A percentile compares a stretch with the other conserved stretches of the same genome.
These are phyloP conservation scores for Idaea biselata DNA, from an alignment of 2,888 invertebrate species.

Conservation along the genomic window DNA sequence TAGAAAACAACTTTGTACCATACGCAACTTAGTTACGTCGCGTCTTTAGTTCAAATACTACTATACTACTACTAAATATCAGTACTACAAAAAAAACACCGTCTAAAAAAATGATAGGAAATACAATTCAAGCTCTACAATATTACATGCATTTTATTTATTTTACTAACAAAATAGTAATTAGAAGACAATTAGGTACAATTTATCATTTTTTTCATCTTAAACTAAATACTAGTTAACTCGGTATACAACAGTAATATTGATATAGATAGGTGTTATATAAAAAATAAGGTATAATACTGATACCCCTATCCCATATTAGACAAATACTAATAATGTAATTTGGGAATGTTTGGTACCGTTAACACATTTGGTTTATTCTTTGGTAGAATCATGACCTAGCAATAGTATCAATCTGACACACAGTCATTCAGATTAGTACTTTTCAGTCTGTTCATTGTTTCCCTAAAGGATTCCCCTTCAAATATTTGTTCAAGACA, in stretches of 20 bases:
- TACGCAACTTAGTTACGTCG: too few relatives aligned
- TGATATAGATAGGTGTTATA: not conserved
- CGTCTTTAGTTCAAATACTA: too few relatives aligned
- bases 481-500: slow-evolving; percentile 54
- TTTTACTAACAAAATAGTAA: not conserved
- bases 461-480: slow-evolving; percentile 23
- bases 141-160: too few relatives aligned
- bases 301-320: not conserved
- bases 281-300: not conserved
- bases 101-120: too few relatives aligned
- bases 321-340: not conserved
- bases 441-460: slow-evolving; percentile 32
- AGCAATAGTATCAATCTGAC: too few relatives aligned
- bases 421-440: slow-evolving; percentile 21
- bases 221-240: not conserved
- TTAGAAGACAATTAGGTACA: not conserved
- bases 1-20: too few relatives aligned
- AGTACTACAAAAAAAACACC: too few relatives aligned
- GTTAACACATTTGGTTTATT: not conserved
- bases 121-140: too few relatives aligned
- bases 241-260: not conserved
- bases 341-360: not conserved
- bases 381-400: not conserved
- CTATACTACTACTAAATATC: too few relatives aligned
- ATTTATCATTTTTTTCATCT: too few relatives aligned